Conservation (phyloP, 2,888 invertebrate genomes). For the Perizoma flavofasciatum region DNA sequence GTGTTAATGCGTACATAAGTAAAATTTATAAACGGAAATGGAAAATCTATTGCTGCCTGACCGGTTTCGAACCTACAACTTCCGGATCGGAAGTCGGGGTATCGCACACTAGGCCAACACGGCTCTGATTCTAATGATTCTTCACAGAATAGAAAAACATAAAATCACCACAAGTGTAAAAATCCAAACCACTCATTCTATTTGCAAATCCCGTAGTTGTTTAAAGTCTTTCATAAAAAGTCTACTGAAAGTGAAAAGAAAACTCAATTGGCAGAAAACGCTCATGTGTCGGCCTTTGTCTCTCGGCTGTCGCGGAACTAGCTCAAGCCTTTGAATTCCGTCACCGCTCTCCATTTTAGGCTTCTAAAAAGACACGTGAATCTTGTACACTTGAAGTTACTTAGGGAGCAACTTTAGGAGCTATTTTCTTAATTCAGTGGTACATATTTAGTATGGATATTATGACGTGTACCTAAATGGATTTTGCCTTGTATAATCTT, state of each 20-base stretch:
- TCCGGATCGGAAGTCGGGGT: too few relatives aligned
- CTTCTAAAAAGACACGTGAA: slow-evolving; percentile 60
- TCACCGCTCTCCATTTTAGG: slow-evolving; percentile 51
- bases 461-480: background rate
- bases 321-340: slow-evolving; percentile 59
- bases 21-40: too few relatives aligned
- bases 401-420: slow-evolving; percentile 16
- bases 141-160: too few relatives aligned
- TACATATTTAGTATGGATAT: background rate
- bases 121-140: too few relatives aligned
- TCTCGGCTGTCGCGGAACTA: slow-evolving; percentile 50
- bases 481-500: background rate
- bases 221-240: slow-evolving; percentile 24
- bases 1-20: too few relatives aligned
- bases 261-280: slow-evolving; percentile 41
- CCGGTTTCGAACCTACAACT: too few relatives aligned
- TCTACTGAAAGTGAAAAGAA: slow-evolving; percentile 37
- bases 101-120: too few relatives aligned
- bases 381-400: slow-evolving; percentile 49
- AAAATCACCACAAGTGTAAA: background rate
- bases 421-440: slow-evolving; percentile 9
- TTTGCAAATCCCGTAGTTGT: slow-evolving; percentile 31
- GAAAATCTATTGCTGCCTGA: too few relatives aligned
- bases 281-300: slow-evolving; percentile 50
- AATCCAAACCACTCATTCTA: slow-evolving; percentile 31